Conservation (phyloP, 2,888 invertebrate species). For the Phyllotreta cruciferae region DNA sequence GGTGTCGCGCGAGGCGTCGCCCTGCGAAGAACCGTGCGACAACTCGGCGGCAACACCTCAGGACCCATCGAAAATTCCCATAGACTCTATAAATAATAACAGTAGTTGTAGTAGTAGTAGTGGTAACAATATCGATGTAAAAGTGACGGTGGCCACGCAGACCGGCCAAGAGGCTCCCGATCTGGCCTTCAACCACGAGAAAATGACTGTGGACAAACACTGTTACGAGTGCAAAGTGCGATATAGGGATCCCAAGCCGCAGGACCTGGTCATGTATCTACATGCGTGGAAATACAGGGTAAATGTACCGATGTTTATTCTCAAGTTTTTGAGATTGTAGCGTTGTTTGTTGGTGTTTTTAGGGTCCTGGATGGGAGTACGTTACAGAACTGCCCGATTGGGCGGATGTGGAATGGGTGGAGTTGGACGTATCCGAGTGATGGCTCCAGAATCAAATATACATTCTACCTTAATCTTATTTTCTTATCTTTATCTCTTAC, state of each 20-base stretch:
- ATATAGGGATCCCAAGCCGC: slow-evolving; percentile 89
- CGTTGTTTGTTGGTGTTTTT: slow-evolving; percentile 47
- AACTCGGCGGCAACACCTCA: slow-evolving; percentile 55
- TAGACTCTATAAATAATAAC: slow-evolving; percentile 37
- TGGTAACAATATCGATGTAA: slow-evolving; percentile 56
- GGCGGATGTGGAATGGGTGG: slow-evolving; percentile 87
- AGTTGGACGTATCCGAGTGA: slow-evolving; percentile 66
- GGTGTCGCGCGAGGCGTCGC: slow-evolving; percentile 75
- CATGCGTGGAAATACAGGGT: slow-evolving; percentile 95
- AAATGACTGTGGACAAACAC: slow-evolving; percentile 81
- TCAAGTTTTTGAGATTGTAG: not conserved
- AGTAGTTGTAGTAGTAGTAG: slow-evolving; percentile 55
- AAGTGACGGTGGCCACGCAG: slow-evolving; percentile 84
- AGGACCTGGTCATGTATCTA: slow-evolving; percentile 93
- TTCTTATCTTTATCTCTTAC: slow-evolving; percentile 58
- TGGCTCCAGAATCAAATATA: slow-evolving; percentile 43
- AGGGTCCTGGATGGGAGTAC: slow-evolving; percentile 96
- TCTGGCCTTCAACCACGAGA: slow-evolving; percentile 70
- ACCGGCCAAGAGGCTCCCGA: slow-evolving; percentile 82
- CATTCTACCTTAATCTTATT: slow-evolving; percentile 50
- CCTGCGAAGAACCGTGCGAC: slow-evolving; percentile 67
- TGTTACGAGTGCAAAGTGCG: slow-evolving; percentile 94
- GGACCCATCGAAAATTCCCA: slow-evolving; percentile 51
- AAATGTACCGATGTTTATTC: slow-evolving; percentile 38
- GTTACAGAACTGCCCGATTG: slow-evolving; percentile 91